Percentiles rank a stretch among this genome's conserved stretches.
These are phyloP conservation scores for Distichodus sexfasciatus DNA, from an alignment of 2,797 vertebrate genomes.

Conservation along the genomic window DNA sequence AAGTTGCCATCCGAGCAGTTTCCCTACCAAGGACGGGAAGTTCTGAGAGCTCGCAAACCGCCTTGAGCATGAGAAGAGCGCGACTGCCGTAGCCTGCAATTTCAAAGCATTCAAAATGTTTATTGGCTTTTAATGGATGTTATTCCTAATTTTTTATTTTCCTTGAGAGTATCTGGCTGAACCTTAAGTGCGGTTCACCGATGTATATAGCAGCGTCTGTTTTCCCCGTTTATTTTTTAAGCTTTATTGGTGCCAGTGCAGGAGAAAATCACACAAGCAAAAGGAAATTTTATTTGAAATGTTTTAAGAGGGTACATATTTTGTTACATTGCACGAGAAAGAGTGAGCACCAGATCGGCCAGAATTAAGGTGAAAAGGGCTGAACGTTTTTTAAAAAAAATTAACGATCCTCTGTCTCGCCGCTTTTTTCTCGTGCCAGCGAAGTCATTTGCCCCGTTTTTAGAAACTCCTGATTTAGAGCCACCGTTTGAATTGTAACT, in stretches of 20 bases:
- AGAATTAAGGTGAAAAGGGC: neutral
- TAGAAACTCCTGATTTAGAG: neutral
- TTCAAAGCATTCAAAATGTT: slow-evolving; percentile 17
- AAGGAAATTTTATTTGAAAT: slow-evolving; percentile 5
- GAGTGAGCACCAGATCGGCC: neutral
- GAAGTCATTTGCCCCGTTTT: neutral
- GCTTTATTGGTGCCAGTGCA: neutral
- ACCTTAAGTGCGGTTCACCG: neutral
- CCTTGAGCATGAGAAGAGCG: neutral
- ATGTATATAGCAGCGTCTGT: neutral
- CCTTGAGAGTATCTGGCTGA: neutral
- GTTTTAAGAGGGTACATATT: neutral
- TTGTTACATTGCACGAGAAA: neutral
- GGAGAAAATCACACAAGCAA: neutral
- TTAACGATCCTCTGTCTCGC: neutral
- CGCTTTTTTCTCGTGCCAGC: neutral
- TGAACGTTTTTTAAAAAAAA: neutral
- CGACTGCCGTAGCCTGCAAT: neutral
- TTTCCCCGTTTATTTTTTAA: neutral
- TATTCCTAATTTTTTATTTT: slow-evolving; percentile 6
- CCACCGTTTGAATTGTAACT: neutral
- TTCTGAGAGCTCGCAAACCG: slow-evolving; percentile 25
- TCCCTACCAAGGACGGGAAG: slow-evolving; percentile 33
- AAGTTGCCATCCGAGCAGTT: neutral
- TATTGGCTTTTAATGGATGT: slow-evolving; percentile 22